Evolutionary conservation across 2,113 vertebrate genomes (phyloP), one percentile per base, ranked within the genome.

Genomic region (Gambusia affinis): DNA sequence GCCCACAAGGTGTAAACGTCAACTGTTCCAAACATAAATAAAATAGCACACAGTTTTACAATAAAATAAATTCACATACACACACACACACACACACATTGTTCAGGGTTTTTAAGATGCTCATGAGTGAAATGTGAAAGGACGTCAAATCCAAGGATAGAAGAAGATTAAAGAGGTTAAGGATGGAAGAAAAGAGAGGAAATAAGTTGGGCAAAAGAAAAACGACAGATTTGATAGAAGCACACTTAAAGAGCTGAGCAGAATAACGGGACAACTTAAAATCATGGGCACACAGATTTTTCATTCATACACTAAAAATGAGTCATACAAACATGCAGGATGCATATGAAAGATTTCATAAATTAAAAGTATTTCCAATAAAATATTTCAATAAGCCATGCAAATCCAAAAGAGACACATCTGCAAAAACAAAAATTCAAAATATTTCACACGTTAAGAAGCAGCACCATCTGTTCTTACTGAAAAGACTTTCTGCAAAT

Each of bases 191-290:
- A 78, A 70, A 54, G 42, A 51, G 14, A 54, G 37, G 80, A 73
- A 75, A 70, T 65, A 31, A 66, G 64, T 35, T 39, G 35, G 62
- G 24, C 8, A 24, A 24, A 76, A 64, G 51, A 31, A 22, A 67
- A 83, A 76, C 62, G 64, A 70, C 73, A 72, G 69, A 3, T 85
- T 71, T 80, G 61, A 70, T 82, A 82, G 80, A 83, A 84, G 73
- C 72, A 69, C 78, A 82, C 67, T 72, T 64, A 81, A 72, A 85
- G 80, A 83, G 81, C 73, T 66, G 61, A 60, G 70, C 73, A 74
- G 73, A 89, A 85, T 78, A 87, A 88, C 87, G 84, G 82, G 90
- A 87, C 89, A 90, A 81, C 60, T 87, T 83, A 74, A 84, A 76
- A 64, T 61, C 35, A 19, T 39, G 5, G n/a, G 22, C 15, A n/a